Percentiles rank a stretch among this genome's conserved stretches.
Conservation (phyloP, 2,113 vertebrate species). For the Oncorhynchus gorbuscha region DNA sequence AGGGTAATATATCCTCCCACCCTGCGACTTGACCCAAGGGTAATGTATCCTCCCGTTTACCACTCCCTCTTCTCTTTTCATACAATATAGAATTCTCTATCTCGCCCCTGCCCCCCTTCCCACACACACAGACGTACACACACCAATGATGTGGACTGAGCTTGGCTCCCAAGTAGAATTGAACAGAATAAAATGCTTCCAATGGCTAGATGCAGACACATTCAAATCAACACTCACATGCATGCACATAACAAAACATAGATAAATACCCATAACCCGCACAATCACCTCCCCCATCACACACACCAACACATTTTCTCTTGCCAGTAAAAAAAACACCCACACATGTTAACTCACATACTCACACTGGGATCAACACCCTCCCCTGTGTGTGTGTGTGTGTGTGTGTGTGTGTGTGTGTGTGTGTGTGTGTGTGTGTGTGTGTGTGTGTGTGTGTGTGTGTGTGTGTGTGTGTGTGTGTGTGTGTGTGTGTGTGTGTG, state of each 20-base stretch:
- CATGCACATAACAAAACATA: background rate
- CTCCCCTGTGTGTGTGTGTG: background rate
- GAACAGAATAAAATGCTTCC: background rate
- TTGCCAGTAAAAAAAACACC: background rate
- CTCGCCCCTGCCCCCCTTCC: constrained; percentile 8
- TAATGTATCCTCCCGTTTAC: constrained; percentile 75
- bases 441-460: background rate
- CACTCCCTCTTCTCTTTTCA: constrained; percentile 51
- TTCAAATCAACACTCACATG: background rate
- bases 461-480: background rate
- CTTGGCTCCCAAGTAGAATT: background rate
- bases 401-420: background rate
- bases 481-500: background rate
- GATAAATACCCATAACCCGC: background rate
- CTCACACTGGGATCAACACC: background rate
- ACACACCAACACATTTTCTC: background rate
- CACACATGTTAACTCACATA: background rate
- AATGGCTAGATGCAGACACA: background rate
- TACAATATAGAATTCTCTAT: constrained; percentile 55
- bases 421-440: background rate
- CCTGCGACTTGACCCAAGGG: constrained; percentile 71
- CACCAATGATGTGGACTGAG: background rate
- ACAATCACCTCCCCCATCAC: background rate
- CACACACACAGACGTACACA: constrained; percentile 7
- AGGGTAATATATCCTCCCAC: constrained; percentile 76